phyloP scores from a whole-genome alignment of 2,888 invertebrate genomes.

The Caenorhabditis zanzibari region DNA sequence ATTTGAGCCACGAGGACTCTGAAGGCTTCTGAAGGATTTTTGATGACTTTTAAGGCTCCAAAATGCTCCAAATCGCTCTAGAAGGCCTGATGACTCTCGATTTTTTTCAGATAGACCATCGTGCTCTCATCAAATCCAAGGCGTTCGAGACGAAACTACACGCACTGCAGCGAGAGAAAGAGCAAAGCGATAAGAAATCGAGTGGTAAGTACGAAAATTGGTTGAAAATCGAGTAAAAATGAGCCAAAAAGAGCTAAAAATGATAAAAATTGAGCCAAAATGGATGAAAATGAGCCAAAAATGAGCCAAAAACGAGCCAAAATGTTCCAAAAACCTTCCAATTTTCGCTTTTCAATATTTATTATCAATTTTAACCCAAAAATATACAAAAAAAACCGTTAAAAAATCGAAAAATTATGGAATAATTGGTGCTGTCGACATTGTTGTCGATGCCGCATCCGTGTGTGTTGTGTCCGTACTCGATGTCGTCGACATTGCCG shows the following conservation, averaged over 20 bases:
- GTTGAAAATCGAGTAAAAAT: too few species aligned
- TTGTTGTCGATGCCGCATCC: conserved; percentile 22
- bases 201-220: conserved; percentile 71
- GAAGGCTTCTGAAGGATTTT: too few species aligned
- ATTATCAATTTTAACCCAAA: not conserved
- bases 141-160: conserved; percentile 82
- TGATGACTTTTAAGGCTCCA: too few species aligned
- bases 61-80: too few species aligned
- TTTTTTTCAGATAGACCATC: conserved; percentile 75
- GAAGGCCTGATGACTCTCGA: too few species aligned
- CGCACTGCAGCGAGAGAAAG: conserved; percentile 81
- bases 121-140: conserved; percentile 81
- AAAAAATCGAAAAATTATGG: conserved; percentile 22
- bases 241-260: not conserved
- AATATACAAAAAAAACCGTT: conserved; percentile 11
- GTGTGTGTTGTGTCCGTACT: conserved; percentile 9
- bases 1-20: too few species aligned
- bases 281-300: not conserved
- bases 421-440: conserved; percentile 39
- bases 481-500: conserved; percentile 40
- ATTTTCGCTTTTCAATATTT: too few species aligned
- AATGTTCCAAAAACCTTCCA: not conserved
- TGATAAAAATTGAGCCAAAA: not conserved
- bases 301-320: too few species aligned
- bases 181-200: conserved; percentile 76